phyloP scores from a whole-genome alignment of 2,888 invertebrate genomes.

The Torymus aiolomorphi region DNA sequence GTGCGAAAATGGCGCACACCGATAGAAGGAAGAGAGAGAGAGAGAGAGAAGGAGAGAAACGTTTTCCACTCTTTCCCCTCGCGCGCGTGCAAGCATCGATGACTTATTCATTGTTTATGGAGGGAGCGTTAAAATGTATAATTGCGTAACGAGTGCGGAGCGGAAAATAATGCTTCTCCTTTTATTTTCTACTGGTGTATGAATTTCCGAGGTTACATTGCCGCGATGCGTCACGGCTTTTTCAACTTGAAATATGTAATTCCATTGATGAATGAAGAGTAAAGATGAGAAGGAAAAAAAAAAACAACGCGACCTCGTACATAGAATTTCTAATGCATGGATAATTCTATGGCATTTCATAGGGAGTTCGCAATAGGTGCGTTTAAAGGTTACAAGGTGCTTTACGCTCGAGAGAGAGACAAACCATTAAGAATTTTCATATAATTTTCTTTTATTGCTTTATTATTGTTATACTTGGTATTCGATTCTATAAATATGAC shows the following conservation, averaged over 20 bases:
- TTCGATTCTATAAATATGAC: too few species aligned
- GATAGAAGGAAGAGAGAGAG: too few species aligned
- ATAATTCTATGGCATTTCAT: too few species aligned
- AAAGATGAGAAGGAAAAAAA: background rate
- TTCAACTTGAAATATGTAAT: background rate
- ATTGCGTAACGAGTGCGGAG: background rate
- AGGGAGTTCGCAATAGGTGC: too few species aligned
- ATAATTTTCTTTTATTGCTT: too few species aligned
- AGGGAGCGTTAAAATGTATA: conserved; percentile 8
- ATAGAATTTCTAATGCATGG: too few species aligned
- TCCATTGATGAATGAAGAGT: conserved; percentile 5
- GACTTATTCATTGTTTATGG: conserved; percentile 9
- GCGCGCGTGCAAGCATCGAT: background rate
- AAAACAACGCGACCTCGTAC: background rate
- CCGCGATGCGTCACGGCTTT: background rate
- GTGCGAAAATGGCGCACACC: too few species aligned
- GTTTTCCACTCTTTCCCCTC: background rate
- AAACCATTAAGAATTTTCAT: too few species aligned
- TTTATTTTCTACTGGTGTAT: background rate
- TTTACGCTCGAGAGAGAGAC: too few species aligned
- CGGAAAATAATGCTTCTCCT: background rate
- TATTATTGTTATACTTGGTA: too few species aligned
- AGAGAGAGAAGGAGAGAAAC: too few species aligned
- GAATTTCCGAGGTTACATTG: background rate
- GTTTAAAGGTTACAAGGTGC: too few species aligned